These are phyloP conservation scores for Okamejei kenojei DNA, from an alignment of 2,797 vertebrate genomes.

Conservation along the genomic window DNA sequence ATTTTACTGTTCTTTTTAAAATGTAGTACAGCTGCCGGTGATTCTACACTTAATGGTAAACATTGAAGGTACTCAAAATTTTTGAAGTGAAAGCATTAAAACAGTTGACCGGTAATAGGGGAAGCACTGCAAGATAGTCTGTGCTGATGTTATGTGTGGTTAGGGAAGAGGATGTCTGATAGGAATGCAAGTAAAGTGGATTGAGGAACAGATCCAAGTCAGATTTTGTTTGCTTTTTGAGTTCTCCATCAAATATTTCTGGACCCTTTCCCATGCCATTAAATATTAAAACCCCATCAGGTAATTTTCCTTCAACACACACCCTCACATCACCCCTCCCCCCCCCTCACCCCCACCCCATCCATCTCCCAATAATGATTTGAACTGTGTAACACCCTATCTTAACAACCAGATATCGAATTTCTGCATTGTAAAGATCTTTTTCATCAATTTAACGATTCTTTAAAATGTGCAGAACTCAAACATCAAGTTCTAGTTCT, in stretches of 20 bases:
- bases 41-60: neutral
- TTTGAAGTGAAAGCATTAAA: neutral
- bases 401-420: no score
- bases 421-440: no score
- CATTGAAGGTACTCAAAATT: neutral
- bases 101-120: neutral
- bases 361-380: no score
- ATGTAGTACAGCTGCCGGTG: neutral
- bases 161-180: neutral
- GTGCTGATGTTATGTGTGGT: neutral
- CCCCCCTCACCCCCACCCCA: no score
- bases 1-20: neutral
- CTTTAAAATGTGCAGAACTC: neutral
- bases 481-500: neutral
- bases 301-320: no score
- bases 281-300: no score
- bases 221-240: no score
- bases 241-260: neutral
- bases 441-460: no score
- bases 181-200: neutral
- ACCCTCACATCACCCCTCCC: no score
- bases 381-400: no score
- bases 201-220: neutral
- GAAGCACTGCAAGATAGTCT: neutral
- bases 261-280: neutral